Evolutionary conservation across 2,113 vertebrate genomes (phyloP).

Genomic region (Ranitomeya variabilis): DNA sequence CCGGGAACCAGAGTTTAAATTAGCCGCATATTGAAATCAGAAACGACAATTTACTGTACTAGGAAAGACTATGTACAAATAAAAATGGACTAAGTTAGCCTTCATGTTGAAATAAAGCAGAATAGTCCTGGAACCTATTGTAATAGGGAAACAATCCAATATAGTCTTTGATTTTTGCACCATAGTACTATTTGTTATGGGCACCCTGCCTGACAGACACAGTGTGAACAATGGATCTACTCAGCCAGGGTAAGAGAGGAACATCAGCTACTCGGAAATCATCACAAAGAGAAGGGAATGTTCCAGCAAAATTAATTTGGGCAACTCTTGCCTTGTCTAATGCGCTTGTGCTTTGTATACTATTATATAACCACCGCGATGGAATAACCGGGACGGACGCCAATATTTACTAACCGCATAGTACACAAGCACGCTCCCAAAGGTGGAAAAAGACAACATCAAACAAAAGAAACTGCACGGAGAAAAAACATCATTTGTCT

Average conservation of each 20-base stretch:
- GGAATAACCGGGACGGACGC: background rate
- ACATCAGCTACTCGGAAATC: background rate
- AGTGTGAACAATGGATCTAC: slow-evolving; percentile 8
- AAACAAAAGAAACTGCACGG: background rate
- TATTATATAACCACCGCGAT: background rate
- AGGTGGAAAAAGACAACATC: background rate
- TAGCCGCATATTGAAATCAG: too few species aligned
- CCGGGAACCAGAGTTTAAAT: too few species aligned
- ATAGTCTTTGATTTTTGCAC: background rate
- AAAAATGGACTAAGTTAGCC: background rate
- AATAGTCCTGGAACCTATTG: background rate
- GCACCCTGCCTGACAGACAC: slow-evolving; percentile 8
- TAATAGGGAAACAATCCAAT: background rate
- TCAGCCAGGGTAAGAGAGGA: background rate
- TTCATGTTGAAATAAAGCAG: background rate
- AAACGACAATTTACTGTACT: too few species aligned
- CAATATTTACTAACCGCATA: slow-evolving; percentile 24
- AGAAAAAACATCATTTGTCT: background rate
- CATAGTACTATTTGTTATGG: slow-evolving; percentile 17
- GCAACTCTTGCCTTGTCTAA: background rate
- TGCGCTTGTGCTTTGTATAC: background rate
- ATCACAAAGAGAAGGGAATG: slow-evolving; percentile 30
- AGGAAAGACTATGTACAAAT: background rate
- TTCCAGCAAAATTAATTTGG: slow-evolving; percentile 8
- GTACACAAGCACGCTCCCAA: background rate